phyloP scores from a whole-genome alignment of 2,888 invertebrate genomes.

The Timema cristinae region DNA sequence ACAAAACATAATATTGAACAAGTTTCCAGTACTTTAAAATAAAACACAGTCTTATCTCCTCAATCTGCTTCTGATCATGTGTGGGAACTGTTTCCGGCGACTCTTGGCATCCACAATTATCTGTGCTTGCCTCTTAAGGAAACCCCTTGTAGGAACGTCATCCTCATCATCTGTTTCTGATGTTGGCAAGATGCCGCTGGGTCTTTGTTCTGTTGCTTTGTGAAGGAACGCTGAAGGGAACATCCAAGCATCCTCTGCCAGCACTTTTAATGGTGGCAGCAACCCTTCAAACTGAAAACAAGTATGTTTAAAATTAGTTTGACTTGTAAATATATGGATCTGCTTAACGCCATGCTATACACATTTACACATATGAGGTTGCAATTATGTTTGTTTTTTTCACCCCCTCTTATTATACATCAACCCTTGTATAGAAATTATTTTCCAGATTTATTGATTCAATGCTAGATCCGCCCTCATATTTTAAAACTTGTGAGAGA shows the following conservation, averaged over 20 bases:
- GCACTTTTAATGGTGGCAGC: constrained; percentile 9
- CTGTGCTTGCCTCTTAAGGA: constrained; percentile 77
- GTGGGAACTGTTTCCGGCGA: constrained; percentile 47
- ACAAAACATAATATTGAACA: too few relatives aligned
- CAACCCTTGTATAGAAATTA: too few relatives aligned
- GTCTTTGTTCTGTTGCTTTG: neutral
- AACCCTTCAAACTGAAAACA: neutral
- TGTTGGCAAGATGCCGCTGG: neutral
- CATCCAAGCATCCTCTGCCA: constrained; percentile 21
- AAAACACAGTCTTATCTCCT: neutral
- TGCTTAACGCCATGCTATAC: too few relatives aligned
- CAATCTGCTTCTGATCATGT: constrained; percentile 2
- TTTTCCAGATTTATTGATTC: too few relatives aligned
- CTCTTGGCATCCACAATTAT: constrained; percentile 79
- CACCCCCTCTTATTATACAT: too few relatives aligned
- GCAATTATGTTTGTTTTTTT: too few relatives aligned
- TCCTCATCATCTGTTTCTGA: constrained; percentile 69
- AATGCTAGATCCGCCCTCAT: too few relatives aligned
- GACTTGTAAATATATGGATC: neutral
- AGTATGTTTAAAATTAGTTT: too few relatives aligned
- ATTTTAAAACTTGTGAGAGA: too few relatives aligned
- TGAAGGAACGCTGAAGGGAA: constrained; percentile 22
- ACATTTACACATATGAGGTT: too few relatives aligned
- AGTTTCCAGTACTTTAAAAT: too few relatives aligned
- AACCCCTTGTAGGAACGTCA: constrained; percentile 75